These are phyloP conservation scores for Phorcus lineatus DNA, from an alignment of 2,888 invertebrate genomes.

Conservation along the genomic window DNA sequence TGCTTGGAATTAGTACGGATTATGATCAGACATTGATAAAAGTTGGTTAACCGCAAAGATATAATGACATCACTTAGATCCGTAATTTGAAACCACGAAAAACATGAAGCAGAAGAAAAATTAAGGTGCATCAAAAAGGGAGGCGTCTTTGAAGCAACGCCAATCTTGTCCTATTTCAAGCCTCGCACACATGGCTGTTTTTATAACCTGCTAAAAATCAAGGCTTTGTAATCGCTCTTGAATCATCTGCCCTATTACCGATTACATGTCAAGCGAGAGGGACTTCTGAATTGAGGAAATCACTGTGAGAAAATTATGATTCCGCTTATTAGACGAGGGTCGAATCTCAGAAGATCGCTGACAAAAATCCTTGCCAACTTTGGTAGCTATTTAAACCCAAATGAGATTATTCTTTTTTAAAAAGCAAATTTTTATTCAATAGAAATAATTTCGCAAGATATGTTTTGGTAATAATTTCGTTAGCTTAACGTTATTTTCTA, in stretches of 20 bases:
- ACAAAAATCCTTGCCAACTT: no score
- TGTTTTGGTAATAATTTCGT: no score
- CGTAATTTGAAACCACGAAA: conserved; percentile 16
- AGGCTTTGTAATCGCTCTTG: neutral
- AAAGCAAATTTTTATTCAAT: no score
- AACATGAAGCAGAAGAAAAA: neutral
- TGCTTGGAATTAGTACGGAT: neutral
- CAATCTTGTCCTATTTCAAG: conserved; percentile 20
- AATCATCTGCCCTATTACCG: neutral
- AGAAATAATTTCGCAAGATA: no score
- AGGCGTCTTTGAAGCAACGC: neutral
- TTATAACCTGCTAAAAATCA: conserved; percentile 13
- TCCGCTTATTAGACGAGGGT: neutral
- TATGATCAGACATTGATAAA: neutral
- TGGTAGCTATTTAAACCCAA: no score
- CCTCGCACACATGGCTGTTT: neutral
- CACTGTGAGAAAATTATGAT: conserved; percentile 12
- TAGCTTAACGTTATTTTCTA: no score
- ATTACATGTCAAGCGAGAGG: neutral
- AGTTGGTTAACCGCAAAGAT: neutral
- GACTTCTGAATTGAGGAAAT: neutral
- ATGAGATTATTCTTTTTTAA: no score
- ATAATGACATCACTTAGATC: conserved; percentile 14
- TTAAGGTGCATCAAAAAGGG: neutral
- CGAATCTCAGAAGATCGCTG: no score